These are phyloP conservation scores for Casuarius casuarius DNA, from an alignment of 2,113 vertebrate genomes.

Conservation along the genomic window DNA sequence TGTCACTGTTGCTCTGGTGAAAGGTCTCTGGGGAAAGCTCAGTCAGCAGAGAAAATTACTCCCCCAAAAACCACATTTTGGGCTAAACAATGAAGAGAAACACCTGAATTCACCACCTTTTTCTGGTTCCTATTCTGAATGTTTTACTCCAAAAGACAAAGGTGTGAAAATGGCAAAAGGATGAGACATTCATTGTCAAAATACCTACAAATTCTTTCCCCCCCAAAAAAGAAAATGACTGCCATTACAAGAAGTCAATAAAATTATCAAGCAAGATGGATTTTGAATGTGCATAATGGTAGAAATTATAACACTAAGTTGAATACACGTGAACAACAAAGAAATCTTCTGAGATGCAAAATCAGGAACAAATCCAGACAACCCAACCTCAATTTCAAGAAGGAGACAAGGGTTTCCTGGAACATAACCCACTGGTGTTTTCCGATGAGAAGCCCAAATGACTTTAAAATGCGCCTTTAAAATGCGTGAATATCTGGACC, in stretches of 20 bases:
- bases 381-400: constrained; percentile 44
- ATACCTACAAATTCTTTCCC: background rate
- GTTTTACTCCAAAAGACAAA: background rate
- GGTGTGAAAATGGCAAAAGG: background rate
- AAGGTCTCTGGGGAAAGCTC: background rate
- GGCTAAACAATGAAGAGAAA: background rate
- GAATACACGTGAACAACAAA: constrained; percentile 8
- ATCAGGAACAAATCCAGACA: constrained; percentile 18
- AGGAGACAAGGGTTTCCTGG: constrained; percentile 31
- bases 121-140: background rate
- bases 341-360: constrained; percentile 23
- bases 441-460: constrained; percentile 62
- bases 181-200: background rate
- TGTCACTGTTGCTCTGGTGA: background rate
- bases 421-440: constrained; percentile 39
- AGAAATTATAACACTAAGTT: constrained; percentile 9
- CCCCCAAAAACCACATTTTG: background rate
- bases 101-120: background rate
- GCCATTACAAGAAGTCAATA: background rate
- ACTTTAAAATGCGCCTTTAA: constrained; percentile 64
- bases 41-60: background rate
- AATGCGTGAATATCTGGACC: constrained; percentile 71
- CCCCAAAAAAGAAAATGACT: background rate
- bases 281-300: constrained; percentile 14
- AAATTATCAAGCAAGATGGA: background rate